A percentile compares a stretch with the other conserved stretches of the same genome.
phyloP scores from a whole-genome alignment of 2,888 invertebrate species.

The Steinernema carpocapsae region DNA sequence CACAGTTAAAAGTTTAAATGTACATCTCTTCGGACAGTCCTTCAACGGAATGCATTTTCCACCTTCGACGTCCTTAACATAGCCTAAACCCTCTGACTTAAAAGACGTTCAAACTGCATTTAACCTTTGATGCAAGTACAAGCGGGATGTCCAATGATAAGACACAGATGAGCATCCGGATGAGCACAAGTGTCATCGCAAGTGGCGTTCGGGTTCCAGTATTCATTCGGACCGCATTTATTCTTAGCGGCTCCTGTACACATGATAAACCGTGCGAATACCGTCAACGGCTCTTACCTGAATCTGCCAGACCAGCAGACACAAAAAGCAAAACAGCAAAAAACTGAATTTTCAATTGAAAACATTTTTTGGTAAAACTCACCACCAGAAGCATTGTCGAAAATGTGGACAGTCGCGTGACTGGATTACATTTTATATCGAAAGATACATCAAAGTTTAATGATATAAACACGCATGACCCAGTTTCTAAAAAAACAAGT shows the following conservation, averaged over 20 bases:
- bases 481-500: too few species aligned
- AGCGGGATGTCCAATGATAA: not conserved
- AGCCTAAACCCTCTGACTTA: not conserved
- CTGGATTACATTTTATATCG: too few species aligned
- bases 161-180: not conserved
- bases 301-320: not conserved
- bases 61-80: not conserved
- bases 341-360: too few species aligned
- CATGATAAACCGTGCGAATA: too few species aligned
- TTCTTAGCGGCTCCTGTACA: not conserved
- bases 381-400: too few species aligned
- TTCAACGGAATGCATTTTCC: slow-evolving; percentile 26
- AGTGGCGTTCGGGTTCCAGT: slow-evolving; percentile 20
- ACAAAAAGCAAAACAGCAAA: too few species aligned
- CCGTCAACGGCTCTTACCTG: too few species aligned
- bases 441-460: too few species aligned
- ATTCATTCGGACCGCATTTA: not conserved
- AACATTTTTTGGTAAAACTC: too few species aligned
- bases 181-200: not conserved
- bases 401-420: too few species aligned
- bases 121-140: slow-evolving; percentile 1
- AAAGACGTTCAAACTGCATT: not conserved
- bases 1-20: too few species aligned
- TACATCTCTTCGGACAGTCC: not conserved
- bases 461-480: too few species aligned